Evolutionary conservation across 2,113 vertebrate species (phyloP), one percentile per base, ranked within the genome.

Genomic region (Neolamprologus ventralis): DNA sequence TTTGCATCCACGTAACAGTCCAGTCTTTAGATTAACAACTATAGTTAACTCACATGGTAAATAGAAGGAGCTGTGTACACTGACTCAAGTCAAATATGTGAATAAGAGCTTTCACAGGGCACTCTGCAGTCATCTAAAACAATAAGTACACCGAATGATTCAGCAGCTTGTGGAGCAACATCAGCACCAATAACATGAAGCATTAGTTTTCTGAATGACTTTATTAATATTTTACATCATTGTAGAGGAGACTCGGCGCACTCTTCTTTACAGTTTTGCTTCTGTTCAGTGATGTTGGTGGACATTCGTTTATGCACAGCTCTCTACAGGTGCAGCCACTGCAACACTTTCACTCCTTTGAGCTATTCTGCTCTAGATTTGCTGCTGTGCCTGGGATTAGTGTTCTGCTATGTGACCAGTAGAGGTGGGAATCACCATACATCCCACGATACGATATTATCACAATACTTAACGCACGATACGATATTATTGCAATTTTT

Each of bases 21-120:
- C 60, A 65, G 31, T 12, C 60, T n/a, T 65, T 65, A 65, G 60
- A 65, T 65, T n/a, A 65, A 35, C 31, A n/a, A 5, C 60, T n/a
- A 37, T 65, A n/a, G 6, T 65, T 7, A 37, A n/a, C 19, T n/a
- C 60, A 65, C 31, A 5, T 37, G 17, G 31, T 37, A 2, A 37
- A 37, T 35, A 65, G 58, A 63, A 63, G 17, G 10, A 65, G 31
- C 60, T 65, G 31, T 12, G 60, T n/a, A 3, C 60, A 7, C 31
- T n/a, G 31, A 60, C 14, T 60, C 17, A 35, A 65, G 31, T 7
- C 17, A 65, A 35, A 65, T 35, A 65, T 65, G 31, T 65, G 31
- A 65, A 65, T 35, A 65, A 35, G 9, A 7, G 60, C 0, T 35
- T 65, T 65, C 17, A 65, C 31, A 35, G 31, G 17, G 10, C 17